A percentile compares a stretch with the other conserved stretches of the same genome.
Evolutionary conservation across 2,888 invertebrate species (phyloP).

Genomic region (Scrobipalpa atriplicella): DNA sequence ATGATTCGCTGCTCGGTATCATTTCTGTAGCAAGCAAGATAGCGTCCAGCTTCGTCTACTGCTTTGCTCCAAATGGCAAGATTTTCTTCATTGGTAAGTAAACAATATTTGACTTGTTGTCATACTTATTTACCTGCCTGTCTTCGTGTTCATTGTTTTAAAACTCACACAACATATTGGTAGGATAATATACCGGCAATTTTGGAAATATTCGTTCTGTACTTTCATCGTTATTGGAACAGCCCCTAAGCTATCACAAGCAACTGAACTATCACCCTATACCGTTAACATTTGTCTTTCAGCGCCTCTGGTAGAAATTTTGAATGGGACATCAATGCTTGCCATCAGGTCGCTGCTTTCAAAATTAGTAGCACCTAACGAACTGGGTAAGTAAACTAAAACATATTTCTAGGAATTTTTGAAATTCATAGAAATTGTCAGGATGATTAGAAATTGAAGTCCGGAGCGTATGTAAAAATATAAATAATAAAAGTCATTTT

Average conservation of each 20-base stretch:
- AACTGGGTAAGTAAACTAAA: conserved; percentile 82
- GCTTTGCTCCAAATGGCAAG: conserved; percentile 88
- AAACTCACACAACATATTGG: too few relatives aligned
- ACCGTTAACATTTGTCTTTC: conserved; percentile 46
- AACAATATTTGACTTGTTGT: not conserved
- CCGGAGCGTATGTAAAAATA: too few relatives aligned
- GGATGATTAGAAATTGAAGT: too few relatives aligned
- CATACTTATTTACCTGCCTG: not conserved
- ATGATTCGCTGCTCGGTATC: conserved; percentile 91
- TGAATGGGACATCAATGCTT: conserved; percentile 87
- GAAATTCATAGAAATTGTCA: too few relatives aligned
- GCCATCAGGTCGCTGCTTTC: conserved; percentile 88
- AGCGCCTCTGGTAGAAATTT: conserved; percentile 87
- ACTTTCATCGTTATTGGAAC: too few relatives aligned
- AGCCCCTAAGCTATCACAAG: too few relatives aligned
- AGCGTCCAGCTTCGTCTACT: conserved; percentile 89
- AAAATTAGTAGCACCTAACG: conserved; percentile 86
- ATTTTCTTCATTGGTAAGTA: conserved; percentile 88
- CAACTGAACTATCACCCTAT: not conserved
- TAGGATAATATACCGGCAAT: too few relatives aligned
- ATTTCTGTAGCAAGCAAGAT: conserved; percentile 92
- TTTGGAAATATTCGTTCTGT: too few relatives aligned
- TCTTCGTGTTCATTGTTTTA: not conserved
- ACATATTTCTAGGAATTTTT: not conserved
- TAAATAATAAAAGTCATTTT: too few relatives aligned